Conservation (phyloP, 2,888 invertebrate genomes). For the Catonia carolina region DNA sequence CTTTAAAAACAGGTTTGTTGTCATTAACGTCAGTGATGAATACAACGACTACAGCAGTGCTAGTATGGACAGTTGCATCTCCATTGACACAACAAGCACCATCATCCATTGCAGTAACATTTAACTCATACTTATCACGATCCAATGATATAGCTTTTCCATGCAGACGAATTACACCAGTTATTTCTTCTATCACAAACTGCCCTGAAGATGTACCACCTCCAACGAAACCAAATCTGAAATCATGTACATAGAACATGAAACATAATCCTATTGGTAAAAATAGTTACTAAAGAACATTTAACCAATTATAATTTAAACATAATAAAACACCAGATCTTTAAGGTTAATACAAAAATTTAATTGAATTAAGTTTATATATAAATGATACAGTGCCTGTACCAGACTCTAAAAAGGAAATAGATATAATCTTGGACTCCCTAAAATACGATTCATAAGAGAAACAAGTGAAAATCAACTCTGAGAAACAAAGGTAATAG, state of each 20-base stretch:
- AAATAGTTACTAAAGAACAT: not conserved
- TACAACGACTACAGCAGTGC: slow-evolving; percentile 90
- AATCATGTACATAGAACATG: no score
- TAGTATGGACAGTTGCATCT: slow-evolving; percentile 80
- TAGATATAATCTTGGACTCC: no score
- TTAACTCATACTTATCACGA: slow-evolving; percentile 89
- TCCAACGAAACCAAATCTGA: slow-evolving; percentile 65
- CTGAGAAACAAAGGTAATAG: no score
- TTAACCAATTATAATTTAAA: not conserved
- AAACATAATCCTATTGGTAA: no score
- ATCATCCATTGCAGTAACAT: slow-evolving; percentile 96
- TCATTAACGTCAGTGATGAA: slow-evolving; percentile 97
- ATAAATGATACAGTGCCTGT: no score
- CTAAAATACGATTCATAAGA: no score
- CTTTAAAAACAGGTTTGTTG: slow-evolving; percentile 92
- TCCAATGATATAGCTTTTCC: slow-evolving; percentile 81
- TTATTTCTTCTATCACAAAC: slow-evolving; percentile 92
- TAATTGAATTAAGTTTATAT: no score
- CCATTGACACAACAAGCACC: slow-evolving; percentile 93
- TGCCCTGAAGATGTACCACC: slow-evolving; percentile 86
- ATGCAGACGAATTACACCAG: slow-evolving; percentile 85
- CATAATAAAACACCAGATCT: not conserved
- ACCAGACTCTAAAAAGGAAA: no score
- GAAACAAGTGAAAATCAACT: no score
- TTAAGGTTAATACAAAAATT: not conserved